These are phyloP conservation scores for Phalacrocorax aristotelis DNA, from an alignment of 2,113 vertebrate species.

Conservation along the genomic window DNA sequence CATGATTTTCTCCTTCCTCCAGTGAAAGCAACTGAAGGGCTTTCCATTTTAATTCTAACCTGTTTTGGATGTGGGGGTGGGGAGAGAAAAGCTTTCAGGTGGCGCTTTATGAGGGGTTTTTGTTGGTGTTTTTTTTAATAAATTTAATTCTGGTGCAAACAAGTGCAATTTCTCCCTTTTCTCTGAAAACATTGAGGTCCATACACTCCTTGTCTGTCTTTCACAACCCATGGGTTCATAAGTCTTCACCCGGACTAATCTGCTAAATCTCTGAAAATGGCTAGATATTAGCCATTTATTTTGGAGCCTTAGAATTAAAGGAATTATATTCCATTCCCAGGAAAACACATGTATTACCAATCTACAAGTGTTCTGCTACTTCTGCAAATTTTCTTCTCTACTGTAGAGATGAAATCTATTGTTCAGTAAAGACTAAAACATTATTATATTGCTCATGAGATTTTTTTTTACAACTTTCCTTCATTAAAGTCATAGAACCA, in stretches of 20 bases:
- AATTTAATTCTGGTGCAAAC: neutral
- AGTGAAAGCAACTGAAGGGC: neutral
- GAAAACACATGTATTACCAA: neutral
- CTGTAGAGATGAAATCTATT: neutral
- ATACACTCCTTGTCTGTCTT: neutral
- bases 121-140: neutral
- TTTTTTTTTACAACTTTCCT: neutral
- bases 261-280: neutral
- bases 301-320: too few species aligned
- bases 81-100: neutral
- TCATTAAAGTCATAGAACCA: neutral
- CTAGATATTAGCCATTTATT: neutral
- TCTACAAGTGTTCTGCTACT: neutral
- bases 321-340: neutral
- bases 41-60: neutral
- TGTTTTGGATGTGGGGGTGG: neutral
- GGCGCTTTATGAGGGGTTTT: neutral
- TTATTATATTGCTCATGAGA: neutral
- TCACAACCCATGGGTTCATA: neutral
- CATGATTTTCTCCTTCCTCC: neutral
- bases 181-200: neutral
- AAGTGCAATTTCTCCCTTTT: neutral
- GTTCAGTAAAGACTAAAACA: neutral
- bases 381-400: neutral
- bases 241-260: neutral